These are phyloP conservation scores for Lagria hirta DNA, from an alignment of 2,888 invertebrate species.

Conservation along the genomic window DNA sequence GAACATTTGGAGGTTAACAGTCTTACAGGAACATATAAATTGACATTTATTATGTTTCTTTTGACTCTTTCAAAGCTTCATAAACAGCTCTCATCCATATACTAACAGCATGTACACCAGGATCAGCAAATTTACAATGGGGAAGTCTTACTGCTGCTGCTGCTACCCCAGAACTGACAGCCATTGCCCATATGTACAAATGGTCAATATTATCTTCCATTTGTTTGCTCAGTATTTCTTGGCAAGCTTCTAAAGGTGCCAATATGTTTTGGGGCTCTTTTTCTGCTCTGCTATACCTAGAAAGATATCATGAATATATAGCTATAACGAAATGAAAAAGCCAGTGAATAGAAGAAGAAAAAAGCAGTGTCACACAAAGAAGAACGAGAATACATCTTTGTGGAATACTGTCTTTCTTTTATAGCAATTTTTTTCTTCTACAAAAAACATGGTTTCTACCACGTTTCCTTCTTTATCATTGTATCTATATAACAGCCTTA, in stretches of 20 bases:
- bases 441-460: too few species aligned
- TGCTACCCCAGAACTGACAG: slow-evolving; percentile 51
- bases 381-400: too few species aligned
- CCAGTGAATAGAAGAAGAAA: too few species aligned
- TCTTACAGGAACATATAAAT: too few species aligned
- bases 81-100: slow-evolving; percentile 60
- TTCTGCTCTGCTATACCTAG: slow-evolving; percentile 64
- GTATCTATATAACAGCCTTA: too few species aligned
- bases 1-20: too few species aligned
- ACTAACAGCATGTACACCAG: slow-evolving; percentile 62
- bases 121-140: slow-evolving; percentile 55
- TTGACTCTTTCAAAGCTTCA: too few species aligned
- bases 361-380: too few species aligned
- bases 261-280: slow-evolving; percentile 69
- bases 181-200: slow-evolving; percentile 48
- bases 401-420: too few species aligned
- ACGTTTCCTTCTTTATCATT: too few species aligned
- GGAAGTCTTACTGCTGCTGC: slow-evolving; percentile 38
- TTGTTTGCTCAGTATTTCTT: slow-evolving; percentile 36
- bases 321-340: slow-evolving; percentile 14
- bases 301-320: slow-evolving; percentile 25
- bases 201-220: slow-evolving; percentile 33
- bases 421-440: too few species aligned
- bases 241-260: slow-evolving; percentile 46
- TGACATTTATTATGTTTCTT: too few species aligned